Evolutionary conservation across 2,888 invertebrate genomes (phyloP), one percentile per base, ranked within the genome.

Genomic region (Gymnoscelis rufifasciata): DNA sequence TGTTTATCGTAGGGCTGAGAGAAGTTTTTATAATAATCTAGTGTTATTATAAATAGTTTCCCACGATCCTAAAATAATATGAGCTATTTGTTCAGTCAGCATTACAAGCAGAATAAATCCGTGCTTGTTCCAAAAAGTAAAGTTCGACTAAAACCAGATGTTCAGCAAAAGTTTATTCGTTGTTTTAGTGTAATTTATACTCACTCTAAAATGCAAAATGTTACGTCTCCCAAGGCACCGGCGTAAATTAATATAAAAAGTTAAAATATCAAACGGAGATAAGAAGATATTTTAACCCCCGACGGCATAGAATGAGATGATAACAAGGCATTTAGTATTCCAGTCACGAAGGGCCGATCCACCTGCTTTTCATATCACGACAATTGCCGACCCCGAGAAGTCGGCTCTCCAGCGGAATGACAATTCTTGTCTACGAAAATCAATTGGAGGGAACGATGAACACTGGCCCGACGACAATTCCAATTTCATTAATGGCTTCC

Each of bases 361-460:
- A 83, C 84, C 84, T 83, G 84, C 82, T 84, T 83, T 83, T 84
- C 83, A 83, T 84, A 83, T 83, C 82, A 83, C 80, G 83, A 81
- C 83, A 77, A 83, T 84, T 83, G 81, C 75, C 77, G 78, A 74
- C 80, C 82, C 78, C 69, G 66, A 77, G 76, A 74, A 77, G 71
- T 74, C 75, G 72, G 68, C 73, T 78, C 78, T 75, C 75, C 62
- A 62, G 60, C 70, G 70, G 79, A 82, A 83, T 82, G 76, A 79
- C 78, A 82, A 84, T 82, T 79, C 77, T 71, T 77, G 75, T 74
- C 79, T 77, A 83, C 80, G 81, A 83, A 79, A 84, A 84, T 84
- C 82, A 83, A 83, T 84, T 83, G 83, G 66, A 69, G 71, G 65
- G 73, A 74, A 77, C 74, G 74, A 69, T 70, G 68, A 68, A 68